Base-by-base conservation (phyloP, 2,113 vertebrate species). In the Planiliza haematocheilus region DNA sequence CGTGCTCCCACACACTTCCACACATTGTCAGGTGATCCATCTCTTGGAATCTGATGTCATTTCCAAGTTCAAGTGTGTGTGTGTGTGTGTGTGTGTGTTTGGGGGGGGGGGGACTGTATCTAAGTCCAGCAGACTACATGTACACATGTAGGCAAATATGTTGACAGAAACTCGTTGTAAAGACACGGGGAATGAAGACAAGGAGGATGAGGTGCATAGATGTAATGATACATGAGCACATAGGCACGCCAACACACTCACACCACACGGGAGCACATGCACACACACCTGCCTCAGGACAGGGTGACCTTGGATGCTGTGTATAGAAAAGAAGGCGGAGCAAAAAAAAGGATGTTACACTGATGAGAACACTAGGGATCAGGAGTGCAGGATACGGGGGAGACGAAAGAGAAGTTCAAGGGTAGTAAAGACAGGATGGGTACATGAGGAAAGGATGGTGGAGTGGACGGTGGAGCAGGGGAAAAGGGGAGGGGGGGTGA, bases 301-400 rank as follows among this genome's bases (percentile, higher is more conserved):
- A 74, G 87, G 76, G 77, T 92, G 88, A 92, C 91, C 89, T 92
- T 92, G 89, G 79, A 83, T 18, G 58, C 58, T 63, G 80, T 61
- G 56, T 68, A 52, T 48, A 20, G 50, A 65, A 30, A n/a, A 67
- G 70, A 57, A 70, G 84, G 77, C 43, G 67, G 81, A 67, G 81
- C 84, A 38, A 70, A 68, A 65, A 30, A 30, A 62, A 76, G 82
- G 81, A 83, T 83, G 86, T 89, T 86, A 64, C 74, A 39, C 57
- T 77, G 79, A 89, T 84, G 85, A 69, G 56, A 62, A 56, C 41
- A 56, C 78, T 70, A 57, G 63, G 48, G 68, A 77, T 76, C 36
- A 49, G 60, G 45, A 80, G 42, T 46, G 45, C 18, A 60, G 34
- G 61, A 71, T 53, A 51, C 10, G 64, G 77, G 66, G 69, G 52